Base-by-base conservation (phyloP, 2,797 vertebrate genomes). In the Scarus forsteni region DNA sequence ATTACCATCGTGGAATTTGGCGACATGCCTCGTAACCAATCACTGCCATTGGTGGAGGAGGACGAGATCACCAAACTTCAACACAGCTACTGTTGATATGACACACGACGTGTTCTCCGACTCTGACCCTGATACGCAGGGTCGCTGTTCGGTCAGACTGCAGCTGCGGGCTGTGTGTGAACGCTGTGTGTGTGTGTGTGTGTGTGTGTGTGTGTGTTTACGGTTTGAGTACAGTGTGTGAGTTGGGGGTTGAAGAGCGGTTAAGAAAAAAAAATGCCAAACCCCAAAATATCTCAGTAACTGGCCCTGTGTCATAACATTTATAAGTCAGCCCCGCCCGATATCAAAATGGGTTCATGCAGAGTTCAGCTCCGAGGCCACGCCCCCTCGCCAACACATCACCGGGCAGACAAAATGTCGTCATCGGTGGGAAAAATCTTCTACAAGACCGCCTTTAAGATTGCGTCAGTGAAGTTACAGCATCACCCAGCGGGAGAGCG, bases 61-160 rank as follows among this genome's bases (percentile, higher is more conserved):
- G 52, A 70, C 76, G 75, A 77, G 73, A 27, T 65, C 38, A 55
- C 70, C 70, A 70, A 88, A 87, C 70, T 75, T 73, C 45, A 69
- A 83, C 18, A 82, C 85, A 76, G 79, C 80, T 66, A 80, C 71
- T 63, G 75, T 75, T 88, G 44, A 74, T 70, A 75, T 51, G 85
- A 80, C 84, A 86, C 66, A 77, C 71, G 85, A 85, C 65, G 70
- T 83, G 88, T 78, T 88, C 55, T 88, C 77, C 82, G 89, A 85
- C 88, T 85, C 71, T 87, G 86, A 92, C 89, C 92, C 73, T 70
- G 75, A 90, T 84, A 76, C 12, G 66, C 53, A 5, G 87, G 93
- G 90, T 93, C 88, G 58, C 19, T 79, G 86, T 75, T 85, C 85
- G 89, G 93, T 94, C 94, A 94, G 87, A 86, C 77, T 66, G 72